Conservation (phyloP, 2,888 invertebrate species). For the Vannuccia rotundouncinata region DNA sequence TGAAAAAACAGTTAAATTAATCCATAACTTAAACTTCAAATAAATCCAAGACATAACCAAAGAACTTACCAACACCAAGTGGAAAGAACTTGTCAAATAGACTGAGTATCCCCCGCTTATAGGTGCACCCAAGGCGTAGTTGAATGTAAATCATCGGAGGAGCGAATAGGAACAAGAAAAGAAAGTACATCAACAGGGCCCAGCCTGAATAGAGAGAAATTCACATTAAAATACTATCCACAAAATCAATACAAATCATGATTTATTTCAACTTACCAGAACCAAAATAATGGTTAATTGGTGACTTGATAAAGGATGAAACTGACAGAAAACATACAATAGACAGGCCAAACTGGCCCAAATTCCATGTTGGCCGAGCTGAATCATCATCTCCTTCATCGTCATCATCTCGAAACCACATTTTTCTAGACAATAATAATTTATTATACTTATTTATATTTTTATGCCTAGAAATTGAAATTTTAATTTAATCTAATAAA, state of each 20-base stretch:
- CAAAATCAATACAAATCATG: background rate
- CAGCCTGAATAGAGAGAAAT: slow-evolving; percentile 35
- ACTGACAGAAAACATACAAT: slow-evolving; percentile 35
- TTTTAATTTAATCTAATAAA: too few relatives aligned
- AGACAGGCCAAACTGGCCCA: slow-evolving; percentile 31
- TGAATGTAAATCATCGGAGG: slow-evolving; percentile 39
- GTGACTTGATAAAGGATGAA: slow-evolving; percentile 32
- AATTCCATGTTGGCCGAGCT: slow-evolving; percentile 33
- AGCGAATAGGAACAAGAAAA: slow-evolving; percentile 36
- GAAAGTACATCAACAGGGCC: slow-evolving; percentile 32
- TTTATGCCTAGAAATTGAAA: too few relatives aligned
- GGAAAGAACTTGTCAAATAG: slow-evolving; percentile 39
- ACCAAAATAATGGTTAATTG: slow-evolving; percentile 38
- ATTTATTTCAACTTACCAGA: slow-evolving; percentile 15
- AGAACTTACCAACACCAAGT: slow-evolving; percentile 37
- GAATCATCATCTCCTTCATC: slow-evolving; percentile 22
- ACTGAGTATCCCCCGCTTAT: slow-evolving; percentile 29
- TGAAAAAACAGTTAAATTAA: background rate
- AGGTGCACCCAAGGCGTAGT: slow-evolving; percentile 33
- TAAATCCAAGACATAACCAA: background rate
- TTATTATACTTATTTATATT: too few relatives aligned
- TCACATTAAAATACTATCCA: background rate
- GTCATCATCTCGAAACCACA: slow-evolving; percentile 30
- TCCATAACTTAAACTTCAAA: background rate
- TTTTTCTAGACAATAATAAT: too few relatives aligned